Base-by-base conservation (phyloP, 2,113 vertebrate genomes). In the Axis porcinus region DNA sequence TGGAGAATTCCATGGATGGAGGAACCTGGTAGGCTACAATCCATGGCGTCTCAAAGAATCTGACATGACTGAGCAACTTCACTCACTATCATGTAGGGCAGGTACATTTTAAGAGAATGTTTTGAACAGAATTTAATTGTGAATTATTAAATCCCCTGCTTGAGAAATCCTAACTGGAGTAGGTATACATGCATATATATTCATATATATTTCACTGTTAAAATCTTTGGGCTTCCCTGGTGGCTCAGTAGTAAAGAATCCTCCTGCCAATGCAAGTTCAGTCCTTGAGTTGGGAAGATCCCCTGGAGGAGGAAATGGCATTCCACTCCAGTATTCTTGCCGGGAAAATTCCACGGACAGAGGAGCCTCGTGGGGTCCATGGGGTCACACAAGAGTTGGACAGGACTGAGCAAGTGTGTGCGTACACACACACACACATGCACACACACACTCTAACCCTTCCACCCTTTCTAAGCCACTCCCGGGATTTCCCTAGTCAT, bases 111-210 rank as follows among this genome's bases (percentile, higher is more conserved):
- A 88, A 91, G 36, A 95, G 88, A 95, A 19, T 55, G 89, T 86
- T 92, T 92, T 17, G 64, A 95, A 17, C 47, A 89, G 36, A 94
- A 76, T 25, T 79, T 76, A 95, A 86, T 91, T 93, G 13, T 52
- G 55, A 95, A 57, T 82, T 58, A 60, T 28, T 81, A 74, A 95
- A 96, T 57, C 76, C 25, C 15, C 47, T 91, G 60, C 83, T 33
- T 17, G 90, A 89, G 62, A 92, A 57, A 64, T 78, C 25, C 43
- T 84, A 62, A 28, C 70, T 86, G 54, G 21, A 86, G 7, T 36
- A 10, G 9, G 27, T 79, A 33, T 11, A 6, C 7, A 43, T 1
- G 15, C 33, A n/a, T 19, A 1, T 21, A 52, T 13, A 47, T 21
- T 8, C 11, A 15, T 16, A 74, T 25, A 15, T 21, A 64, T 86